Conservation (phyloP, 1,140 invertebrate species). For the Lordiphosa clarofinis region DNA sequence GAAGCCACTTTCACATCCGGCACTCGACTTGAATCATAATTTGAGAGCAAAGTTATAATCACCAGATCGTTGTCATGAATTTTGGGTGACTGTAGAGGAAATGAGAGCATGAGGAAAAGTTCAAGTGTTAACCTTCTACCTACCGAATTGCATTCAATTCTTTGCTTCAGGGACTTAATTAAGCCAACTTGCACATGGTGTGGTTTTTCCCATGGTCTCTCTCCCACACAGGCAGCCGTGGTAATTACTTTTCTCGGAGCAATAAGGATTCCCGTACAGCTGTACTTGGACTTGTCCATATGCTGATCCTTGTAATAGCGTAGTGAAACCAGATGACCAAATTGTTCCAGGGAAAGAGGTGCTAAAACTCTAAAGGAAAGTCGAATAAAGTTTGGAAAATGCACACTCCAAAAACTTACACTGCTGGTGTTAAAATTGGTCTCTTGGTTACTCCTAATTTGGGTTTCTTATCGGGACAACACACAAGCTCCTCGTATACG, state of each 20-base stretch:
- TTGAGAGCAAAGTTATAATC: not conserved
- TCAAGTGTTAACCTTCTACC: not conserved
- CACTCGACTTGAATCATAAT: not conserved
- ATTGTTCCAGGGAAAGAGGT: not conserved
- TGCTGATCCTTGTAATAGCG: not conserved
- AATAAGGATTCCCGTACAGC: slow-evolving; percentile 3
- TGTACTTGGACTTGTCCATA: not conserved
- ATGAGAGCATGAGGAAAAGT: not conserved
- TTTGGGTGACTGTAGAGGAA: not conserved
- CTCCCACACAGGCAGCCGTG: not conserved
- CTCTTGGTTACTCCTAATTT: not conserved
- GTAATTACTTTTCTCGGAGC: not conserved
- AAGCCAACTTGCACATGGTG: not conserved
- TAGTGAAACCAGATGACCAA: slow-evolving; percentile 2
- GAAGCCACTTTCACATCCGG: not conserved
- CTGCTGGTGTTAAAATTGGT: too few species aligned
- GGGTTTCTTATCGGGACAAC: slow-evolving; percentile 7
- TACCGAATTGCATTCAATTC: not conserved
- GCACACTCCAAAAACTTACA: too few species aligned
- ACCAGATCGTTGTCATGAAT: slow-evolving; percentile 7
- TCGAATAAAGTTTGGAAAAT: not conserved
- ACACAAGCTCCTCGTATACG: slow-evolving; percentile 6
- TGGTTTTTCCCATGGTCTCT: not conserved
- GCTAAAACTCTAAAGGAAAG: not conserved
- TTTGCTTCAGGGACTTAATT: not conserved